Evolutionary conservation across 2,888 invertebrate genomes (phyloP).

Genomic region (Lepidochitona cinerea): DNA sequence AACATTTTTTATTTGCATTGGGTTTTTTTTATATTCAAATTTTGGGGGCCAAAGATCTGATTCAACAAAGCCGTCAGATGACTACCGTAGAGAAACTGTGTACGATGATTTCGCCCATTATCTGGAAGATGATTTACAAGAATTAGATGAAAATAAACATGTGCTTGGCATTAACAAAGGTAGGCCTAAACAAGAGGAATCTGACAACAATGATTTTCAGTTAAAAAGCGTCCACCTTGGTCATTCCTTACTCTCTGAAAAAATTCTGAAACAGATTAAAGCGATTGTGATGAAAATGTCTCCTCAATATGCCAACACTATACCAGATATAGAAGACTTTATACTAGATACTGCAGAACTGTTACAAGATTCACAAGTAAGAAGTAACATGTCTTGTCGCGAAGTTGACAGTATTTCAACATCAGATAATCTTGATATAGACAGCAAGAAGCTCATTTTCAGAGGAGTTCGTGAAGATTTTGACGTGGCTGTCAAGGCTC

Average conservation of each 20-base stretch:
- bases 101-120: neutral
- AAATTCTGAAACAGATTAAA: neutral
- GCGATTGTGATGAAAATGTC: neutral
- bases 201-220: neutral
- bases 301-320: neutral
- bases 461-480: conserved; percentile 23
- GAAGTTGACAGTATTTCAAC: conserved; percentile 48
- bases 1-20: too few species aligned
- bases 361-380: conserved; percentile 43
- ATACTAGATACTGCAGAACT: conserved; percentile 9
- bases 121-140: neutral
- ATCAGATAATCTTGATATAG: conserved; percentile 30
- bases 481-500: conserved; percentile 49
- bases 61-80: too few species aligned
- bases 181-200: neutral
- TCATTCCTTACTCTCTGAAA: neutral
- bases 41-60: too few species aligned
- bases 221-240: neutral
- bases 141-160: neutral
- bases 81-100: too few species aligned
- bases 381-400: conserved; percentile 49
- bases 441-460: conserved; percentile 49
- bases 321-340: neutral
- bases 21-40: too few species aligned
- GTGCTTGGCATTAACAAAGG: neutral